Evolutionary conservation across 2,113 vertebrate species (phyloP).

Genomic region (Polypterus bichir): DNA sequence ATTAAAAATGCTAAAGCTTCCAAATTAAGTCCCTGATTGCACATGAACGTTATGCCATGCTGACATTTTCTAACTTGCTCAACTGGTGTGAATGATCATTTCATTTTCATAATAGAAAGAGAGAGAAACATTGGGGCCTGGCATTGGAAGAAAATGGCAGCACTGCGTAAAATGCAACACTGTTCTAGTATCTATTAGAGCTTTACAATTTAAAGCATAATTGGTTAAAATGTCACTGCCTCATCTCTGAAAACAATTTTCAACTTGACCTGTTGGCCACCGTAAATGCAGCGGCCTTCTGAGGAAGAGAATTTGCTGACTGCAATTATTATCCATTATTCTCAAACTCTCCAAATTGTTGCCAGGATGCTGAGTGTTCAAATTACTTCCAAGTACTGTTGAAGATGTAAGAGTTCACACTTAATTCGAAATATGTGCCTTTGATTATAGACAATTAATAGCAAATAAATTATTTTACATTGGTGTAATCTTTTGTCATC

Average conservation of each 20-base stretch:
- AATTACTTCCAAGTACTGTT: background rate
- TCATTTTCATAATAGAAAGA: no score
- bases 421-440: background rate
- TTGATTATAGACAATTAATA: no score
- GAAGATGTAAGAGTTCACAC: background rate
- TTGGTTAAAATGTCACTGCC: slow-evolving; percentile 8
- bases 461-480: no score
- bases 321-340: slow-evolving; percentile 15
- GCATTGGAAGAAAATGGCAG: no score
- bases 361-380: background rate
- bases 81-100: no score
- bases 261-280: slow-evolving; percentile 10
- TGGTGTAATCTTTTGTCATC: no score
- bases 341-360: slow-evolving; percentile 9
- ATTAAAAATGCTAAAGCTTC: no score
- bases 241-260: slow-evolving; percentile 10
- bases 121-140: no score
- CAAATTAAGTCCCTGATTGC: no score
- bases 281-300: background rate
- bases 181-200: background rate
- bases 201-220: slow-evolving; percentile 1
- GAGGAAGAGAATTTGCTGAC: slow-evolving; percentile 12
- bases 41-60: no score
- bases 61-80: no score
- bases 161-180: no score